Evolutionary conservation across 2,113 vertebrate species (phyloP).

Genomic region (Bothrops jararaca): DNA sequence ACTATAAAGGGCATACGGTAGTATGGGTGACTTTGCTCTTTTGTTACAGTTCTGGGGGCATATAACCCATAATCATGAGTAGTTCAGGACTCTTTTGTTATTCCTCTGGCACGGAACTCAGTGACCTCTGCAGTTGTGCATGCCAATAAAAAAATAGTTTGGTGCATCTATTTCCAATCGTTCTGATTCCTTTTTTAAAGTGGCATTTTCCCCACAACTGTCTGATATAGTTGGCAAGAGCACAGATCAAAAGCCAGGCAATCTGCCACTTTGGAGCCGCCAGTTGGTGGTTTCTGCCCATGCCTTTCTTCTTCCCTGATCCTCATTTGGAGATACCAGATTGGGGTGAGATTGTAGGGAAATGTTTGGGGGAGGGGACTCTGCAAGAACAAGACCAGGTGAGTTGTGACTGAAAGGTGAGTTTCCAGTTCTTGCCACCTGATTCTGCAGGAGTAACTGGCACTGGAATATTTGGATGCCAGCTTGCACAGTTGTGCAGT

Average conservation of each 20-base stretch:
- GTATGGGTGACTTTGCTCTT: not conserved
- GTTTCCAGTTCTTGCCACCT: not conserved
- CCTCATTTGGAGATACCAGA: not conserved
- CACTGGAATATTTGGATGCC: not conserved
- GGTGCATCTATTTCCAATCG: not conserved
- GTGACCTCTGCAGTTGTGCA: not conserved
- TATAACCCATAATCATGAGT: not conserved
- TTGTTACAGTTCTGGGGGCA: not conserved
- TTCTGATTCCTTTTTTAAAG: not conserved
- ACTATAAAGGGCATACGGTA: not conserved
- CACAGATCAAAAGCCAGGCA: not conserved
- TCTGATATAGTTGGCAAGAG: not conserved
- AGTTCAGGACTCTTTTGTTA: not conserved
- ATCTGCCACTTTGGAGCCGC: not conserved
- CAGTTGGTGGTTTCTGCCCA: not conserved
- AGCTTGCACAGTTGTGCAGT: not conserved
- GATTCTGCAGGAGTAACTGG: not conserved
- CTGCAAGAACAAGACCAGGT: not conserved
- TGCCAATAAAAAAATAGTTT: not conserved
- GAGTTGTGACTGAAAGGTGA: not conserved
- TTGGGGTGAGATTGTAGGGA: not conserved
- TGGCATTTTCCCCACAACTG: not conserved
- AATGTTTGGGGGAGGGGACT: not conserved
- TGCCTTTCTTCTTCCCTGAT: not conserved
- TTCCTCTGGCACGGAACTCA: not conserved